Percentiles rank a stretch among this genome's conserved stretches.
These are phyloP conservation scores for Melieria omissa DNA, from an alignment of 2,888 invertebrate species.

Conservation along the genomic window DNA sequence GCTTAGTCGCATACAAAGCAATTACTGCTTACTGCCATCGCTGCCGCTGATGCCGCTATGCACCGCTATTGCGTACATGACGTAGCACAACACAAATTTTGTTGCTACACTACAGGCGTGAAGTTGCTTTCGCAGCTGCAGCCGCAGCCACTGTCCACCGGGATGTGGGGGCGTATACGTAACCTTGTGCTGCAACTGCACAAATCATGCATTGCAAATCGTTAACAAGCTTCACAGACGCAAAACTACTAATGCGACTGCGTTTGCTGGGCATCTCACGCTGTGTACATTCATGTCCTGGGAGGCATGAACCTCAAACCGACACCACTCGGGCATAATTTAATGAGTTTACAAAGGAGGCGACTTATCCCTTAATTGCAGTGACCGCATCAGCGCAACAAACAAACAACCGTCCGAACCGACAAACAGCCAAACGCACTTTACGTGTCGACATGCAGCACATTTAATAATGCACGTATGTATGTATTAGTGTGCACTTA, in stretches of 20 bases:
- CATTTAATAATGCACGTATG: background rate
- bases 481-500: background rate
- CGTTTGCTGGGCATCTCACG: too few relatives aligned
- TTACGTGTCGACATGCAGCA: background rate
- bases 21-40: background rate
- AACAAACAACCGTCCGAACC: background rate
- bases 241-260: too few relatives aligned
- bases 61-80: slow-evolving; percentile 25
- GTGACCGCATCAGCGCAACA: slow-evolving; percentile 14
- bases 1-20: background rate
- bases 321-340: slow-evolving; percentile 7
- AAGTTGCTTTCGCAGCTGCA: too few relatives aligned
- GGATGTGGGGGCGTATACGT: too few relatives aligned
- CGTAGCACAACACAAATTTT: slow-evolving; percentile 6
- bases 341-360: slow-evolving; percentile 5
- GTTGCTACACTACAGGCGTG: background rate
- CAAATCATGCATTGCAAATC: too few relatives aligned
- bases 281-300: too few relatives aligned
- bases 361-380: slow-evolving; percentile 4
- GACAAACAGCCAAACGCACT: background rate
- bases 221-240: too few relatives aligned
- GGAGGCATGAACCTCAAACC: too few relatives aligned
- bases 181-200: too few relatives aligned
- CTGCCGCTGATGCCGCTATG: background rate
- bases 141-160: too few relatives aligned